Percentiles rank a stretch among this genome's conserved stretches.
phyloP scores from a whole-genome alignment of 2,113 vertebrate species.

The Numenius arquata region DNA sequence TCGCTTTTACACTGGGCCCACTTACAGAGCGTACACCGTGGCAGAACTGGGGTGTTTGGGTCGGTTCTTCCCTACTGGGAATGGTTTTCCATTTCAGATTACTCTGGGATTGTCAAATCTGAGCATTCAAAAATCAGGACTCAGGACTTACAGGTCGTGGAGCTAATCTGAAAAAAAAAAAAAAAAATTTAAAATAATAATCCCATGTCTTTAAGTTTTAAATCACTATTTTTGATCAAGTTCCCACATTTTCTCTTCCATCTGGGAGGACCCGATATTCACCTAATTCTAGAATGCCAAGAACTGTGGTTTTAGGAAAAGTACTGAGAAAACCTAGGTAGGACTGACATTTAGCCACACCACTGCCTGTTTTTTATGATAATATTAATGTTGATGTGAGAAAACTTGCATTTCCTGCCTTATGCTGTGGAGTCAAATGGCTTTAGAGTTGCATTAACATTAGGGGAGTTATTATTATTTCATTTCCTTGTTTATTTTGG shows the following conservation, averaged over 20 bases:
- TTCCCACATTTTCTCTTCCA: neutral
- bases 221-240: neutral
- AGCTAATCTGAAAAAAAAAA: neutral
- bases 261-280: neutral
- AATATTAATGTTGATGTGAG: neutral
- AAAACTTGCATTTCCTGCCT: neutral
- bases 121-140: neutral
- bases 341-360: neutral
- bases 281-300: neutral
- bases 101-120: neutral
- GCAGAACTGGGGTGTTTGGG: neutral
- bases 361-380: fast-evolving
- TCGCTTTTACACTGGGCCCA: fast-evolving
- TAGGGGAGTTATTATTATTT: neutral
- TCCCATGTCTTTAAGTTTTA: neutral
- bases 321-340: neutral
- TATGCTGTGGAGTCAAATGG: neutral
- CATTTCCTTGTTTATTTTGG: neutral
- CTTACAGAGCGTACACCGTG: fast-evolving
- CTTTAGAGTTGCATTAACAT: neutral
- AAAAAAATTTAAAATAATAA: neutral
- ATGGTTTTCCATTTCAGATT: neutral
- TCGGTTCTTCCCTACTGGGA: neutral
- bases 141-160: neutral
- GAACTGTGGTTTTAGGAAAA: neutral